Conservation (phyloP, 2,888 invertebrate genomes). For the Eilema depressum region DNA sequence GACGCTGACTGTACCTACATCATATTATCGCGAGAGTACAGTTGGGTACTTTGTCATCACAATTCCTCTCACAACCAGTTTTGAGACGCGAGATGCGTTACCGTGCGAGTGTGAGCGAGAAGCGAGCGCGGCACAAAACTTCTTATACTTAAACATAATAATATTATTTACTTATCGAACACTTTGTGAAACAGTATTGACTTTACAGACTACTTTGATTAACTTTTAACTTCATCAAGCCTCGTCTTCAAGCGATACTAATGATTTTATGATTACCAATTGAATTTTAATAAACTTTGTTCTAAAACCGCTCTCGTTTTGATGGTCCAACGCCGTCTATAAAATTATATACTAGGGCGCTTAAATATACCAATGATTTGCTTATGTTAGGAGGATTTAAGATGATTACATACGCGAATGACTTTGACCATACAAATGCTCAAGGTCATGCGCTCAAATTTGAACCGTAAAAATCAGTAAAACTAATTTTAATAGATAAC, state of each 20-base stretch:
- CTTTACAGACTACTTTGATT: background rate
- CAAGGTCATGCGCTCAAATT: too few relatives aligned
- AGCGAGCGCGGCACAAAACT: background rate
- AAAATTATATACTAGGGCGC: too few relatives aligned
- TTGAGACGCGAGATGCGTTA: background rate
- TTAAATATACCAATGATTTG: too few relatives aligned
- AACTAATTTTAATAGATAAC: too few relatives aligned
- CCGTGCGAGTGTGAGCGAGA: slow-evolving; percentile 17
- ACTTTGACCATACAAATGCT: too few relatives aligned
- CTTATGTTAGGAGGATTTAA: too few relatives aligned
- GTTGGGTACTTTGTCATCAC: slow-evolving; percentile 39
- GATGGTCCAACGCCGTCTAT: too few relatives aligned
- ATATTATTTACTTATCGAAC: background rate
- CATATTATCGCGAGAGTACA: slow-evolving; percentile 39
- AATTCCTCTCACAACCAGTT: slow-evolving; percentile 32
- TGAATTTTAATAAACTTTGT: too few relatives aligned
- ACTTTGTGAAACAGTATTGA: background rate
- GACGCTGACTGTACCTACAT: slow-evolving; percentile 12
- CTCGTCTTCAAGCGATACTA: background rate
- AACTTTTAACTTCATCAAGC: background rate
- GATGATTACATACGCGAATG: too few relatives aligned
- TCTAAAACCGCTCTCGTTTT: too few relatives aligned
- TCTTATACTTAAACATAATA: background rate
- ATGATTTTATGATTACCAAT: background rate
- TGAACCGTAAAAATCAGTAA: too few relatives aligned